Conservation (phyloP, 2,888 invertebrate species). For the Sarcophaga subvicina region DNA sequence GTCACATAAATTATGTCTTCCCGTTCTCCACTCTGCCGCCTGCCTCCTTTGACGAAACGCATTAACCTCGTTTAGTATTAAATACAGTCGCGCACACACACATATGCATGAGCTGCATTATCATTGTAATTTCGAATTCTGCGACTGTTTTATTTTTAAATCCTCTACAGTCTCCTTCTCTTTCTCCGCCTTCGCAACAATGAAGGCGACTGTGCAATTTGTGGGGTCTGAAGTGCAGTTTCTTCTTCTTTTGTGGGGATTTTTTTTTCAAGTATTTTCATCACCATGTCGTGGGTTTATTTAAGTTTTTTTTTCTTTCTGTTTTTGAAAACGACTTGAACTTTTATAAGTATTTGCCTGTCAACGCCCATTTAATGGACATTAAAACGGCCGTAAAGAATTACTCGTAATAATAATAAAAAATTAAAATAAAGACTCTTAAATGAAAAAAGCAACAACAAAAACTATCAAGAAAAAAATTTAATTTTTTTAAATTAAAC, state of each 20-base stretch:
- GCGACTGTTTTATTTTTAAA: background rate
- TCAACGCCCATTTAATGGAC: constrained; percentile 67
- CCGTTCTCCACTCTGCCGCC: too few species aligned
- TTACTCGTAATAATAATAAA: constrained; percentile 1
- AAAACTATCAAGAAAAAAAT: too few species aligned
- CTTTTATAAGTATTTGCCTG: constrained; percentile 45
- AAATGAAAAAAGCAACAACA: background rate
- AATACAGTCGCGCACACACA: background rate
- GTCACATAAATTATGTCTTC: background rate
- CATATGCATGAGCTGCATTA: background rate
- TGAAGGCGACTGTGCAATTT: background rate
- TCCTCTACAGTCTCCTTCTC: background rate
- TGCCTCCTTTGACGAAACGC: background rate
- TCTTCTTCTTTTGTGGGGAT: background rate
- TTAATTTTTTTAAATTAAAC: too few species aligned
- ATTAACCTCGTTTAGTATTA: background rate
- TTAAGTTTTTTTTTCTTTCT: constrained; percentile 26
- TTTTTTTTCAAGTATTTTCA: background rate
- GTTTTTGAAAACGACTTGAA: constrained; percentile 34
- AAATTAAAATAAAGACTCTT: constrained; percentile 34
- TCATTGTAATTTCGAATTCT: background rate
- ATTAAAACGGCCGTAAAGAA: constrained; percentile 31
- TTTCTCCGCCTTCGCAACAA: background rate
- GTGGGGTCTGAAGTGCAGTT: background rate
- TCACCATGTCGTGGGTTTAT: constrained; percentile 24